Conservation (phyloP, 2,113 vertebrate species). For the Chloropsis cyanopogon region DNA sequence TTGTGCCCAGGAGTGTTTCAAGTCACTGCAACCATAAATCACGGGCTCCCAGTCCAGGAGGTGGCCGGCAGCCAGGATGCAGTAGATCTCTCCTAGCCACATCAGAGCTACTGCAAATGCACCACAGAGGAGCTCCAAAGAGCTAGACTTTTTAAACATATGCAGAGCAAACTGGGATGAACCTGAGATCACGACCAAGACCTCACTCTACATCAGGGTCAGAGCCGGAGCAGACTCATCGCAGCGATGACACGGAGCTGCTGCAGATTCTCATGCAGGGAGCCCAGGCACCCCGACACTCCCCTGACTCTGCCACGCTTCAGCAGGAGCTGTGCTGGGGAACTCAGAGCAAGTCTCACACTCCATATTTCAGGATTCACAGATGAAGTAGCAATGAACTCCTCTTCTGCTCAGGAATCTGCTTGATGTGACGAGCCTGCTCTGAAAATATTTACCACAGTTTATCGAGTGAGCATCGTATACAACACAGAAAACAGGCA, state of each 20-base stretch:
- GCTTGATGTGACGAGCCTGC: background rate
- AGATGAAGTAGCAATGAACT: background rate
- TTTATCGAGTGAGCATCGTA: background rate
- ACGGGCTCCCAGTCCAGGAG: rapidly evolving
- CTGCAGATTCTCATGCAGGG: background rate
- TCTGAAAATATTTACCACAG: constrained; percentile 27
- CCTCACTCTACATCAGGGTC: background rate
- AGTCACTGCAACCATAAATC: background rate
- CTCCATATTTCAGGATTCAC: constrained; percentile 43
- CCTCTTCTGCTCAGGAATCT: background rate
- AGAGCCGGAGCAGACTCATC: background rate
- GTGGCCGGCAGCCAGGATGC: background rate
- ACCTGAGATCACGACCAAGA: background rate
- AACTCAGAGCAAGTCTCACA: background rate
- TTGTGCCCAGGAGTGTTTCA: background rate
- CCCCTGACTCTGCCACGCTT: background rate
- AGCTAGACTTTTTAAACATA: background rate
- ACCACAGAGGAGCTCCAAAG: background rate
- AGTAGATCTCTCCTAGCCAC: background rate
- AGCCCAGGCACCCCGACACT: background rate
- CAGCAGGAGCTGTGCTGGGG: background rate
- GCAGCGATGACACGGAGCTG: background rate
- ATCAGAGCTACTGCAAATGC: background rate
- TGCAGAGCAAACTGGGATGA: background rate
- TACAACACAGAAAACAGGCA: background rate